These are phyloP conservation scores for Pteria penguin DNA, from an alignment of 2,888 invertebrate genomes.

Conservation along the genomic window DNA sequence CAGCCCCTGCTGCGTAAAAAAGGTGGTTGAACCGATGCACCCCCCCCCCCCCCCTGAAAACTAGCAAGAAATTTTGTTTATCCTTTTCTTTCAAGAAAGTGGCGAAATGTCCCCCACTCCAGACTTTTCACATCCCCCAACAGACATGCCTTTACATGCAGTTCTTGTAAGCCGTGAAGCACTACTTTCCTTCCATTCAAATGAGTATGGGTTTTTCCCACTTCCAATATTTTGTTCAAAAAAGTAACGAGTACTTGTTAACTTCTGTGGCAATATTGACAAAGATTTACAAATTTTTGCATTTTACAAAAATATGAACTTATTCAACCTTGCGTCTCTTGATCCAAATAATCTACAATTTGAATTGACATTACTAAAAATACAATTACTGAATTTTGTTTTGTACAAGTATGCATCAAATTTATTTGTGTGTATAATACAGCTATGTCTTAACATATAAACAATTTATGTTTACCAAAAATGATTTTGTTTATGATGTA, in stretches of 20 bases:
- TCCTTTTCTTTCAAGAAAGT: slow-evolving; percentile 15
- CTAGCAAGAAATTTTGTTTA: slow-evolving; percentile 18
- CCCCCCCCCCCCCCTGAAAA: slow-evolving; percentile 33
- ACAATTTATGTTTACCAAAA: too few species aligned
- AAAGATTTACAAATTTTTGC: slow-evolving; percentile 49
- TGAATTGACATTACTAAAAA: too few species aligned
- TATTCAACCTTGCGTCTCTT: slow-evolving; percentile 2
- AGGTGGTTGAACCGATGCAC: slow-evolving; percentile 35
- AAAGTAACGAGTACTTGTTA: slow-evolving; percentile 27
- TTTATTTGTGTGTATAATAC: too few species aligned
- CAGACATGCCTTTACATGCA: slow-evolving; percentile 23
- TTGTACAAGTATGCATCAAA: too few species aligned
- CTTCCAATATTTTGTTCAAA: slow-evolving; percentile 28
- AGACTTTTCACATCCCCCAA: slow-evolving; percentile 32
- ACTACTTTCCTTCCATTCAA: slow-evolving; percentile 22
- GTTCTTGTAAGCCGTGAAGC: slow-evolving; percentile 20
- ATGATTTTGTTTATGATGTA: too few species aligned
- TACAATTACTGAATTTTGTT: too few species aligned
- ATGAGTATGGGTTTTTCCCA: slow-evolving; percentile 25
- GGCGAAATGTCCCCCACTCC: slow-evolving; percentile 26
- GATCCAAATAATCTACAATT: too few species aligned
- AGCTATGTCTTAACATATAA: too few species aligned
- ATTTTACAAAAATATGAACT: slow-evolving; percentile 35
- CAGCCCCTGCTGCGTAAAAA: slow-evolving; percentile 20
- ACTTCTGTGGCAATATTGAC: slow-evolving; percentile 33